phyloP scores from a whole-genome alignment of 2,797 vertebrate genomes.

The Xiphophorus birchmanni region DNA sequence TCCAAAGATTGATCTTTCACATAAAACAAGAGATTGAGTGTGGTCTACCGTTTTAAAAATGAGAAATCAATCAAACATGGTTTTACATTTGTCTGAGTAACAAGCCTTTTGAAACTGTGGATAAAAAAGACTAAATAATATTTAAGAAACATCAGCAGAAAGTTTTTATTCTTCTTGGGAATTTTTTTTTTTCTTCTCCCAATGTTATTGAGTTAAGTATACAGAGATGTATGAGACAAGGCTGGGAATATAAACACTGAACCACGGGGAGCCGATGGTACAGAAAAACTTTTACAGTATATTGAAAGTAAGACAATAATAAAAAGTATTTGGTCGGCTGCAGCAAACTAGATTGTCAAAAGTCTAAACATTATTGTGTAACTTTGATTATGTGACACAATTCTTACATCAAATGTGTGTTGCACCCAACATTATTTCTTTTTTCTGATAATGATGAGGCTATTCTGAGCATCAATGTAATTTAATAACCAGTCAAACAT shows the following conservation, averaged over 20 bases:
- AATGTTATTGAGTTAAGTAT: neutral
- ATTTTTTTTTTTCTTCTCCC: neutral
- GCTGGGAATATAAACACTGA: neutral
- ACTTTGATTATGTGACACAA: neutral
- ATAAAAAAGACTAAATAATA: constrained; percentile 7
- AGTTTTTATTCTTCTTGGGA: neutral
- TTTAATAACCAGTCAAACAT: neutral
- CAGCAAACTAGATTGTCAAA: neutral
- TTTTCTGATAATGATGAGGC: neutral
- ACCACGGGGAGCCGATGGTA: neutral
- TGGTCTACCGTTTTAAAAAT: constrained; percentile 39
- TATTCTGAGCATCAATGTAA: neutral
- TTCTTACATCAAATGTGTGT: neutral
- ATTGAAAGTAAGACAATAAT: neutral
- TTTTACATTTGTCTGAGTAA: constrained; percentile 11
- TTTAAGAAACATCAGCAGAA: constrained; percentile 10
- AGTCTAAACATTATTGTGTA: neutral
- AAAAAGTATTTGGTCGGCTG: neutral
- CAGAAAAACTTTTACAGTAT: neutral
- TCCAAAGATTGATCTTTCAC: constrained; percentile 60
- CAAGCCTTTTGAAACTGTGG: constrained; percentile 12
- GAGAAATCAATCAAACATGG: constrained; percentile 51
- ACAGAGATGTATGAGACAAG: neutral
- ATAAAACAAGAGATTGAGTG: constrained; percentile 64
- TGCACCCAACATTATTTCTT: neutral